These are phyloP conservation scores for Rhynchomys soricoides DNA, from an alignment of 2,113 vertebrate genomes.

Conservation along the genomic window DNA sequence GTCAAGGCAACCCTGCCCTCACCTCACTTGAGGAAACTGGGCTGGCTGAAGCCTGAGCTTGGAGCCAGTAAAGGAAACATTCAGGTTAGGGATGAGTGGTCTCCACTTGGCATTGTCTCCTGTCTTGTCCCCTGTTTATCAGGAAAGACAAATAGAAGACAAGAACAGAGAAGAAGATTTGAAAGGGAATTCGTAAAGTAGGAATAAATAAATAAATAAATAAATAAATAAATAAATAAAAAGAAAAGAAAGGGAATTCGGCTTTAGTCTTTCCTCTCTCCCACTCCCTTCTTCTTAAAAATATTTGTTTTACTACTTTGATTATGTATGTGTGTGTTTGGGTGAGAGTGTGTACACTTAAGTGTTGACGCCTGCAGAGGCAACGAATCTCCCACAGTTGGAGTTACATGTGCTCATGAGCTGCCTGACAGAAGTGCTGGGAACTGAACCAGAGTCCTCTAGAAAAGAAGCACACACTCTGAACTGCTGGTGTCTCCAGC, in stretches of 20 bases:
- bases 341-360: not conserved
- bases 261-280: not conserved
- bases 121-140: not conserved
- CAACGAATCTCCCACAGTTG: not conserved
- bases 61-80: conserved; percentile 72
- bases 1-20: conserved; percentile 72
- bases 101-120: not conserved
- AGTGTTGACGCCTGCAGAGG: not conserved
- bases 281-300: not conserved
- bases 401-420: too few relatives aligned
- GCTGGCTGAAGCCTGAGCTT: conserved; percentile 64
- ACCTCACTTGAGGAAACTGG: not conserved
- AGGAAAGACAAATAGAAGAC: not conserved
- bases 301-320: not conserved
- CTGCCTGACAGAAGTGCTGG: not conserved
- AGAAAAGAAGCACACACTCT: not conserved
- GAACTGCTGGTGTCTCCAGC: not conserved
- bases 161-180: not conserved
- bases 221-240: too few relatives aligned
- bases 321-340: not conserved
- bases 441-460: not conserved
- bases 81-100: not conserved
- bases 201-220: too few relatives aligned
- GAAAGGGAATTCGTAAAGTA: not conserved
- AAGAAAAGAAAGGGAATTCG: not conserved